Conservation (phyloP, 2,113 vertebrate genomes). For the Nansenia antarctica region DNA sequence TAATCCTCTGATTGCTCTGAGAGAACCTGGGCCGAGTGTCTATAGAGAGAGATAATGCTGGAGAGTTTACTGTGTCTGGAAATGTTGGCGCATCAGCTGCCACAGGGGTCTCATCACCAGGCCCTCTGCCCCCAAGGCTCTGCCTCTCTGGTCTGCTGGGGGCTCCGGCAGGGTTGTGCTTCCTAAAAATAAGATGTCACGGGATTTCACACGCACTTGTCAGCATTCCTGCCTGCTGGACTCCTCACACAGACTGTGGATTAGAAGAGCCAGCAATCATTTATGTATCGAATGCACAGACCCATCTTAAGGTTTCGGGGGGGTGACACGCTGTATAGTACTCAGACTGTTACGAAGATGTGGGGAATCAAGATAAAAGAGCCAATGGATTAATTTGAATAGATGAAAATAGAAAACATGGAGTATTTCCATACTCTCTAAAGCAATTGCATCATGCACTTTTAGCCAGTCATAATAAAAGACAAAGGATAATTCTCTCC, state of each 20-base stretch:
- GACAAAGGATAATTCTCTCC: neutral
- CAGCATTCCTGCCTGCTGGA: constrained; percentile 51
- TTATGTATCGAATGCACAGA: constrained; percentile 48
- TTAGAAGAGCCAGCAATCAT: constrained; percentile 54
- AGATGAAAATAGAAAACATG: neutral
- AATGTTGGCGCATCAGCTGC: constrained; percentile 63
- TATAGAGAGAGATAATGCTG: constrained; percentile 70
- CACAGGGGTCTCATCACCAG: constrained; percentile 59
- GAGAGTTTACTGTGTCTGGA: constrained; percentile 51
- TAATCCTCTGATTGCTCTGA: constrained; percentile 84
- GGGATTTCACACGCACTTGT: constrained; percentile 53
- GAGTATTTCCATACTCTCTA: neutral
- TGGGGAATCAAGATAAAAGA: neutral
- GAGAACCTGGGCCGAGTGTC: constrained; percentile 65
- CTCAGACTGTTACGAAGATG: constrained; percentile 15
- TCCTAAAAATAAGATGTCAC: constrained; percentile 70
- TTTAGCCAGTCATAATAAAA: neutral
- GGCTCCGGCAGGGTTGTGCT: constrained; percentile 52
- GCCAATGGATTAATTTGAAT: neutral
- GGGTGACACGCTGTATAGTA: constrained; percentile 31
- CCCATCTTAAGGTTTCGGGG: constrained; percentile 18
- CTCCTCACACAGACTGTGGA: constrained; percentile 43
- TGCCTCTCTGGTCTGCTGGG: constrained; percentile 32
- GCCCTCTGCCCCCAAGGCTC: constrained; percentile 55
- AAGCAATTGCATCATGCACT: neutral